Evolutionary conservation across 2,888 invertebrate species (phyloP).

Genomic region (Ormyrus labotus): DNA sequence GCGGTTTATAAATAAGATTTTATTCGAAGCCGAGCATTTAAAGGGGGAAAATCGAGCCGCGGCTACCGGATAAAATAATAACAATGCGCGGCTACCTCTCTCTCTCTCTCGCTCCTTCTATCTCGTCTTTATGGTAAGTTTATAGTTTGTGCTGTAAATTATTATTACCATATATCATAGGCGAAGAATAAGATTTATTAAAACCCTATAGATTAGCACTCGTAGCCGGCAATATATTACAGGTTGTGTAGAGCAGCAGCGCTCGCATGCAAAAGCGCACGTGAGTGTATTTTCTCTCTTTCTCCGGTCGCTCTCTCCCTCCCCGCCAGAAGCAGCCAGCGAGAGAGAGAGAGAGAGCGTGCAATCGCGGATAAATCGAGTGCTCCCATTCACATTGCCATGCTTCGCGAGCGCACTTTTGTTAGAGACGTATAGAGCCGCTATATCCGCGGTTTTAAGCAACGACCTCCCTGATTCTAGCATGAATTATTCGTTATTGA

Average conservation of each 20-base stretch:
- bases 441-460: constrained; percentile 39
- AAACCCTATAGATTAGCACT: constrained; percentile 70
- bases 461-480: constrained; percentile 27
- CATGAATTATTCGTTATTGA: constrained; percentile 54
- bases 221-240: constrained; percentile 66
- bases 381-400: constrained; percentile 53
- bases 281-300: constrained; percentile 47
- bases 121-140: constrained; percentile 66
- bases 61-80: constrained; percentile 57
- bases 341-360: constrained; percentile 33
- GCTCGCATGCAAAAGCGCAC: constrained; percentile 41
- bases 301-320: constrained; percentile 14
- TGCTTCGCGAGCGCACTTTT: constrained; percentile 29
- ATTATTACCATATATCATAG: constrained; percentile 74
- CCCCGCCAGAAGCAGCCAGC: background rate
- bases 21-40: constrained; percentile 51
- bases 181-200: constrained; percentile 72
- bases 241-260: constrained; percentile 47
- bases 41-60: constrained; percentile 42
- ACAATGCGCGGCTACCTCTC: constrained; percentile 32
- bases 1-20: constrained; percentile 59
- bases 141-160: constrained; percentile 74
- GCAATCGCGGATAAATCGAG: constrained; percentile 57
- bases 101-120: constrained; percentile 18
- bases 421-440: constrained; percentile 15